A percentile compares a stretch with the other conserved stretches of the same genome.
phyloP scores from a whole-genome alignment of 2,888 invertebrate species.

The Xanthorhoe designata region DNA sequence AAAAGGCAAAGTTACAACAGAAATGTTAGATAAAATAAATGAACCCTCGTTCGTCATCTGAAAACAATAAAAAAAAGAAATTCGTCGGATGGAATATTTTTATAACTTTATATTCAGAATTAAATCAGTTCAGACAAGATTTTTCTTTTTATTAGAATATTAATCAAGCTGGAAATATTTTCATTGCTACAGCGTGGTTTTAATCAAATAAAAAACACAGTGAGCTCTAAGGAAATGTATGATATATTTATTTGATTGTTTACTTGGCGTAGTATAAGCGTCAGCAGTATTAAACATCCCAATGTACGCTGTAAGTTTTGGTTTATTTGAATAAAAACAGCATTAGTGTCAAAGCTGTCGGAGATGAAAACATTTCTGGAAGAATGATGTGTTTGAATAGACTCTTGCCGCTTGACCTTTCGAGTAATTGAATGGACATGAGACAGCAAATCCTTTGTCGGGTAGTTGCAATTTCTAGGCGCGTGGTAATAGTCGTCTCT shows the following conservation, averaged over 20 bases:
- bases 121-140: slow-evolving; percentile 24
- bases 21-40: slow-evolving; percentile 12
- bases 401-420: slow-evolving; percentile 61
- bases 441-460: slow-evolving; percentile 69
- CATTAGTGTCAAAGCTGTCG: slow-evolving; percentile 24
- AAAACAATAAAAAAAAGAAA: slow-evolving; percentile 17
- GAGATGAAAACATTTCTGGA: slow-evolving; percentile 35
- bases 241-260: slow-evolving; percentile 5
- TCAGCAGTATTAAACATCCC: too few relatives aligned
- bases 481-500: slow-evolving; percentile 57
- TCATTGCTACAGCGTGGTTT: slow-evolving; percentile 21
- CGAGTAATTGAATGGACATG: slow-evolving; percentile 72
- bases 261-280: not conserved
- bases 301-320: too few relatives aligned
- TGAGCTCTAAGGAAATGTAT: slow-evolving; percentile 2
- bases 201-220: slow-evolving; percentile 24
- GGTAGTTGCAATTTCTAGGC: slow-evolving; percentile 65
- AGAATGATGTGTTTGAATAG: slow-evolving; percentile 39
- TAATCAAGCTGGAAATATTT: slow-evolving; percentile 31
- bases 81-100: slow-evolving; percentile 22
- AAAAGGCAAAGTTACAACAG: not conserved
- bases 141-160: slow-evolving; percentile 34
- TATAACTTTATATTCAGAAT: slow-evolving; percentile 23
- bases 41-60: slow-evolving; percentile 10
- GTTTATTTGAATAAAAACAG: too few relatives aligned